A percentile compares a stretch with the other conserved stretches of the same genome.
Conservation (phyloP, 1,140 invertebrate genomes). For the Philopotamus ludificatus region DNA sequence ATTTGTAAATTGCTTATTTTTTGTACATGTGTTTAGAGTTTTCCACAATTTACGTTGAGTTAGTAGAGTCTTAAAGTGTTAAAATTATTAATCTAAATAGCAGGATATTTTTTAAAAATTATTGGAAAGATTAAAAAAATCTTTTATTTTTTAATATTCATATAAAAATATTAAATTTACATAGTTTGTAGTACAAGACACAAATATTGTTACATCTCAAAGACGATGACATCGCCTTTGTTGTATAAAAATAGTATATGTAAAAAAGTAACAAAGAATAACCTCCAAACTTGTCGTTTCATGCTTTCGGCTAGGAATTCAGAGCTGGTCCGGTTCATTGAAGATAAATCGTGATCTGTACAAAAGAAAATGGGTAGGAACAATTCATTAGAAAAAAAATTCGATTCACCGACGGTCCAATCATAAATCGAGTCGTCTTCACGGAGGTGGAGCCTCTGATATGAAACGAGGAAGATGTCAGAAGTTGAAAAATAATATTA, state of each 20-base stretch:
- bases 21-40: no score
- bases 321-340: background rate
- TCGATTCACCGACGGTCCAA: slow-evolving; percentile 9
- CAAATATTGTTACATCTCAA: no score
- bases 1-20: no score
- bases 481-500: no score
- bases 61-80: no score
- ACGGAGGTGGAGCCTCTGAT: slow-evolving; percentile 19
- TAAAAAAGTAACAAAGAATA: slow-evolving; percentile 2
- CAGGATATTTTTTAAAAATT: background rate
- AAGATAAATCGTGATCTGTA: slow-evolving; percentile 23
- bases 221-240: slow-evolving; percentile 13
- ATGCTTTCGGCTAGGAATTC: slow-evolving; percentile 7
- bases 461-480: slow-evolving; percentile 6
- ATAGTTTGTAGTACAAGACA: no score
- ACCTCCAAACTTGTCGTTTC: background rate
- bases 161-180: no score
- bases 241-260: background rate
- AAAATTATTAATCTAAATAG: no score
- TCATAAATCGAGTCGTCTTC: slow-evolving; percentile 2
- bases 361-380: slow-evolving; percentile 21
- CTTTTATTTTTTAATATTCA: background rate
- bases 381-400: slow-evolving; percentile 14
- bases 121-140: background rate
- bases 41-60: no score